phyloP scores from a whole-genome alignment of 2,113 vertebrate genomes.

The Amphiprion ocellaris region DNA sequence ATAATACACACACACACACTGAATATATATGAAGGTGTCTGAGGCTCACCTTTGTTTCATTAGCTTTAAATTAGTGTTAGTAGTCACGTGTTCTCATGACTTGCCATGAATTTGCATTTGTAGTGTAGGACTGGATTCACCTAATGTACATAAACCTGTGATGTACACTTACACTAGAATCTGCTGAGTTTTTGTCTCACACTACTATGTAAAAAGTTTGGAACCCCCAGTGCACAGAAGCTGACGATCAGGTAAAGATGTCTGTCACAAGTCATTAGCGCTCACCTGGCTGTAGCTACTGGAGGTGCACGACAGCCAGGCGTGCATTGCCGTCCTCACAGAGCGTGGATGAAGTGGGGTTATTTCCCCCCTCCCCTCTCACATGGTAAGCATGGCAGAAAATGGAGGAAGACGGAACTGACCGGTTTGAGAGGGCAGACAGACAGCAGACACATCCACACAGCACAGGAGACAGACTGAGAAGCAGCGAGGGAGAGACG shows the following conservation, averaged over 20 bases:
- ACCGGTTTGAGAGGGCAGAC: conserved; percentile 88
- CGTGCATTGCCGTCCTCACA: conserved; percentile 2
- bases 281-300: conserved; percentile 46
- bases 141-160: no score
- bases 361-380: conserved; percentile 45
- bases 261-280: background rate
- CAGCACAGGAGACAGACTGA: conserved; percentile 60
- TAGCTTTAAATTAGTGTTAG: background rate
- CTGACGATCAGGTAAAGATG: background rate
- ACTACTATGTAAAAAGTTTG: conserved; percentile 16
- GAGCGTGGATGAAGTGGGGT: conserved; percentile 60
- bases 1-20: no score
- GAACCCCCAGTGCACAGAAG: background rate
- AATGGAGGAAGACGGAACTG: conserved; percentile 90
- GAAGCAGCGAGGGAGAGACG: conserved; percentile 24
- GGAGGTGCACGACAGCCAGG: conserved; percentile 22
- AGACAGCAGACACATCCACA: conserved; percentile 81
- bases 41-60: background rate
- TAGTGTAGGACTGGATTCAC: no score
- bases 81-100: background rate
- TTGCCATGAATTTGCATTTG: no score
- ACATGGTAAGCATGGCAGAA: conserved; percentile 82
- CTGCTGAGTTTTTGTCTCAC: background rate
- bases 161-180: no score
- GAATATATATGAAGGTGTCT: no score